Evolutionary conservation across 1,140 invertebrate genomes (phyloP).

Genomic region (Ostrea denselamellosa): DNA sequence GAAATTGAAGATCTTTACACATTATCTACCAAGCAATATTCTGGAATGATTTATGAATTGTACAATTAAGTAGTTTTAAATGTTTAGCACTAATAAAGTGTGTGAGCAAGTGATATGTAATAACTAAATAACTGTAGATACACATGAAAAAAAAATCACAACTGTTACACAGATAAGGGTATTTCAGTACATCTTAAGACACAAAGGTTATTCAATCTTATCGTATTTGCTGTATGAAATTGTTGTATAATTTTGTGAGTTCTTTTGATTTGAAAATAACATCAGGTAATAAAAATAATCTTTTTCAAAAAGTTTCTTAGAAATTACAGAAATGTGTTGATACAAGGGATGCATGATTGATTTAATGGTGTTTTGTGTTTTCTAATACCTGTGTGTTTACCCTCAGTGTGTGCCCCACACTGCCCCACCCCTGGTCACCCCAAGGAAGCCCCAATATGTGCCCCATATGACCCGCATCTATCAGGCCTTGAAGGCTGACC

Average conservation of each 20-base stretch:
- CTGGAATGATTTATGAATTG: background rate
- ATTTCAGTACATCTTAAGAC: too few species aligned
- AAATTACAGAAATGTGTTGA: background rate
- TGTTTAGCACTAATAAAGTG: too few species aligned
- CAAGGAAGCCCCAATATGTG: constrained; percentile 15
- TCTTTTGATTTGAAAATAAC: too few species aligned
- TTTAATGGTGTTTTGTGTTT: background rate
- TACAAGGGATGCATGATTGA: background rate
- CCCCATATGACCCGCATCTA: constrained; percentile 36
- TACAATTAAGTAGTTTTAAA: background rate
- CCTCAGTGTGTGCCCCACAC: background rate
- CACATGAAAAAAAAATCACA: too few species aligned
- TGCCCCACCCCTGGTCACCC: background rate
- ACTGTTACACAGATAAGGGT: too few species aligned
- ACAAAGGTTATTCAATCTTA: too few species aligned
- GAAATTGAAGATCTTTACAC: background rate
- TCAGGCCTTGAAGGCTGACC: constrained; percentile 10
- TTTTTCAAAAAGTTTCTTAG: background rate
- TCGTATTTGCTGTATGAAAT: too few species aligned
- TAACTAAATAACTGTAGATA: too few species aligned
- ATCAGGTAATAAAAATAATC: too few species aligned
- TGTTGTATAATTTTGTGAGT: too few species aligned
- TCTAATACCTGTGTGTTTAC: background rate
- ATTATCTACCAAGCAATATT: background rate
- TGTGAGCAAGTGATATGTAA: too few species aligned